These are phyloP conservation scores for Columba guinea DNA, from an alignment of 2,797 vertebrate genomes.

Conservation along the genomic window DNA sequence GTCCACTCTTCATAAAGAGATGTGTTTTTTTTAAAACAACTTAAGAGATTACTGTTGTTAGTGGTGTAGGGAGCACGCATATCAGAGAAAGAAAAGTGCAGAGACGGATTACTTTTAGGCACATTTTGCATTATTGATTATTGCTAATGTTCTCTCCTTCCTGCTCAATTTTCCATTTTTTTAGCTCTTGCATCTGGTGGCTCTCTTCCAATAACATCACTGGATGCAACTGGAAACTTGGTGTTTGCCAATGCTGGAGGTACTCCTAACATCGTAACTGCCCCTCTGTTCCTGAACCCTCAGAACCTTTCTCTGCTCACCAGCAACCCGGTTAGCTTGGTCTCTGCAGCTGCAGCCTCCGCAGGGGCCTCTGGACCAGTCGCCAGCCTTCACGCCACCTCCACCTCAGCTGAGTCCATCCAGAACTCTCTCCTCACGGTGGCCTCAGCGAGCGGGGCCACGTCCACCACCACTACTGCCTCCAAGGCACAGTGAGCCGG, in stretches of 20 bases:
- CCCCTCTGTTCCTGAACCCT: conserved; percentile 95
- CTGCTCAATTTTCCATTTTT: conserved; percentile 33
- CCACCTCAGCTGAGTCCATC: conserved; percentile 84
- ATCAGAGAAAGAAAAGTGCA: background rate
- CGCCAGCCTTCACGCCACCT: conserved; percentile 89
- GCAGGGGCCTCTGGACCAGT: conserved; percentile 82
- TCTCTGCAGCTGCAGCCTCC: conserved; percentile 86
- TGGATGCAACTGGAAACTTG: conserved; percentile 93
- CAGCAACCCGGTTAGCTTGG: conserved; percentile 97
- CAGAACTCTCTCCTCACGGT: conserved; percentile 87
- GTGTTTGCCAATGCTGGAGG: conserved; percentile 91
- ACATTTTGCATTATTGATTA: background rate
- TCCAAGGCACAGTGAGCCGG: conserved; percentile 96
- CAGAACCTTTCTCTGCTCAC: conserved; percentile 99
- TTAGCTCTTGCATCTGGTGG: conserved; percentile 94
- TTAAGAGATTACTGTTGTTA: fast-evolving
- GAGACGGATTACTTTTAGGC: background rate
- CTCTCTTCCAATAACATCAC: conserved; percentile 95
- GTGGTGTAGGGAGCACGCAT: background rate
- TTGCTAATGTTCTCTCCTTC: conserved; percentile 36
- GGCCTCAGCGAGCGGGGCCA: conserved; percentile 85
- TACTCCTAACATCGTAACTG: conserved; percentile 92
- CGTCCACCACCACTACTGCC: conserved; percentile 95
- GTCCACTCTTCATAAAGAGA: background rate
- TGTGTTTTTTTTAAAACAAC: background rate